phyloP scores from a whole-genome alignment of 2,888 invertebrate species.

The Nemapogon koenigi region DNA sequence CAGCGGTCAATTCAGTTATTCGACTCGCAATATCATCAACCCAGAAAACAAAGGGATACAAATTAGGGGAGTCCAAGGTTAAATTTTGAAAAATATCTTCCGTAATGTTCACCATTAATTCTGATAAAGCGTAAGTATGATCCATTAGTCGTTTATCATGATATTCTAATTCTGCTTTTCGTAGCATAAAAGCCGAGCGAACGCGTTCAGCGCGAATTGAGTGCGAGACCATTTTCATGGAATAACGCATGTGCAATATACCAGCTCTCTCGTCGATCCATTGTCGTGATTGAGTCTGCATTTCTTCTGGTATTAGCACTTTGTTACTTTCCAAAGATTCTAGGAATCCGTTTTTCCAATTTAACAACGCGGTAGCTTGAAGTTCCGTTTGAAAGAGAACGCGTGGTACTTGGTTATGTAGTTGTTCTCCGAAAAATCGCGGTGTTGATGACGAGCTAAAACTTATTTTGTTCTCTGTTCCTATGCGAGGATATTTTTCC shows the following conservation, averaged over 20 bases:
- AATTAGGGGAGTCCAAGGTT: constrained; percentile 25
- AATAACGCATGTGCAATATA: constrained; percentile 33
- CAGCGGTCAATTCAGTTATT: constrained; percentile 24
- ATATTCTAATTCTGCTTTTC: constrained; percentile 31
- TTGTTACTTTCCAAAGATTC: constrained; percentile 38
- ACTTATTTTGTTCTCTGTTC: background rate
- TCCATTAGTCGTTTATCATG: constrained; percentile 36
- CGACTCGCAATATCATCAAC: constrained; percentile 24
- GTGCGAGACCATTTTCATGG: constrained; percentile 38
- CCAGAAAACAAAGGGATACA: constrained; percentile 37
- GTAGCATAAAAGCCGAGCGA: constrained; percentile 27
- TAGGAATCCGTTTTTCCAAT: constrained; percentile 45
- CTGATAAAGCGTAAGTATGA: constrained; percentile 34
- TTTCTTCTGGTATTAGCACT: constrained; percentile 29
- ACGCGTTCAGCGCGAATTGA: constrained; percentile 37
- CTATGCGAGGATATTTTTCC: constrained; percentile 30
- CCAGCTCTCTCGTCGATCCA: constrained; percentile 37
- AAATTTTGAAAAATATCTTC: constrained; percentile 27
- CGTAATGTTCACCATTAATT: constrained; percentile 28
- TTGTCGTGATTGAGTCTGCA: constrained; percentile 28
- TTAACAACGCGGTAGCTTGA: constrained; percentile 32
- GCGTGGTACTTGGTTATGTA: too few species aligned
- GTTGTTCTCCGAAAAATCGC: too few species aligned
- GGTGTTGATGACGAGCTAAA: background rate
- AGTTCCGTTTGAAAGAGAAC: too few species aligned